A percentile compares a stretch with the other conserved stretches of the same genome.
Evolutionary conservation across 2,113 vertebrate species (phyloP).

Genomic region (Platanista minor): DNA sequence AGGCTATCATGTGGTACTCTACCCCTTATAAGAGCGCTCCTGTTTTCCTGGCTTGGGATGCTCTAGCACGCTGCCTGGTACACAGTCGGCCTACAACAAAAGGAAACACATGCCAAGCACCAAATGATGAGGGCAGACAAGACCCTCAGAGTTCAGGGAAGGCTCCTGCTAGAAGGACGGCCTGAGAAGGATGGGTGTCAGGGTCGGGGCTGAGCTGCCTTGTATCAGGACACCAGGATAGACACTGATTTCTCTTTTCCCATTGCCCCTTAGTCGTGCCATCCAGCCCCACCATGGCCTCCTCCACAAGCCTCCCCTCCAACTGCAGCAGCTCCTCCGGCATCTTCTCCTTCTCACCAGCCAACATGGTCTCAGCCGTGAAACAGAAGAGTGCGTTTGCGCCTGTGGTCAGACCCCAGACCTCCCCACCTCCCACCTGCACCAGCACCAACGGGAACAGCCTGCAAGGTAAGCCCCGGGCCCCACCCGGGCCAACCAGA

Average conservation of each 20-base stretch:
- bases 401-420: constrained; percentile 95
- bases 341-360: constrained; percentile 99
- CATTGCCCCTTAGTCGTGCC: constrained; percentile 86
- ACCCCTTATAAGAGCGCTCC: neutral
- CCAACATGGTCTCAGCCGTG: constrained; percentile 98
- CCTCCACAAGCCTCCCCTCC: constrained; percentile 96
- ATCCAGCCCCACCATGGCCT: constrained; percentile 95
- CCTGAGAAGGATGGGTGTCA: neutral
- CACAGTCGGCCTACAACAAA: neutral
- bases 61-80: neutral
- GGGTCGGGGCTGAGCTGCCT: neutral
- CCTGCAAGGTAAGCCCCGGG: constrained; percentile 91
- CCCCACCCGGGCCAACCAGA: neutral
- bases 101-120: neutral
- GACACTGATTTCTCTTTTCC: constrained; percentile 18
- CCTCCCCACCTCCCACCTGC: constrained; percentile 96
- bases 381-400: constrained; percentile 99
- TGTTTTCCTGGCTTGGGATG: neutral
- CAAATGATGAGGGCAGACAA: neutral
- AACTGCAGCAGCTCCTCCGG: constrained; percentile 98
- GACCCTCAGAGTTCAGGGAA: neutral
- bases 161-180: neutral
- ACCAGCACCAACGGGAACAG: constrained; percentile 96
- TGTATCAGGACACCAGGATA: neutral
- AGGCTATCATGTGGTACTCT: neutral